Evolutionary conservation across 2,113 vertebrate species (phyloP).

Genomic region (Chamaea fasciata): DNA sequence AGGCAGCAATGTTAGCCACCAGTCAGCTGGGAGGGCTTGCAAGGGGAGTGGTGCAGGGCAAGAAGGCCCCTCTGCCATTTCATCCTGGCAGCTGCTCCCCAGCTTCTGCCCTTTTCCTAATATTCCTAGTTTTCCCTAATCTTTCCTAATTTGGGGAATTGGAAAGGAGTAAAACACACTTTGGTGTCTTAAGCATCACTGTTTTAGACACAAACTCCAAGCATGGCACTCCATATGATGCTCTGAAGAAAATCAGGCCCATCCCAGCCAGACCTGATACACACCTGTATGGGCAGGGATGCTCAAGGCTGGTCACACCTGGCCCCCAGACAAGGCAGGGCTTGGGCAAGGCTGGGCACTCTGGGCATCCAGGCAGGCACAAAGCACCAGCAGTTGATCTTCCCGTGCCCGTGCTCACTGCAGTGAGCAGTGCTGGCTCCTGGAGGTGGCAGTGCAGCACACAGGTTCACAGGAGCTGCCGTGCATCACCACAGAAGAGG

Average conservation of each 20-base stretch:
- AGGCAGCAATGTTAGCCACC: neutral
- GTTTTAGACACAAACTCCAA: neutral
- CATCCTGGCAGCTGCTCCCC: neutral
- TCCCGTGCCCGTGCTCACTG: neutral
- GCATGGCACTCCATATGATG: neutral
- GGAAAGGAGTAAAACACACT: neutral
- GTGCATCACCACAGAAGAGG: neutral
- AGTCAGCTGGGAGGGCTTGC: neutral
- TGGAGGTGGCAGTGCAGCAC: fast-evolving
- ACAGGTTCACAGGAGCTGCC: neutral
- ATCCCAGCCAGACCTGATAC: neutral
- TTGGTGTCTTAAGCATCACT: neutral
- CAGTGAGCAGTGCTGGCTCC: neutral
- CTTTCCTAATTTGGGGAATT: neutral
- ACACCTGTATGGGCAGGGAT: neutral
- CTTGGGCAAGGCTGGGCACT: neutral
- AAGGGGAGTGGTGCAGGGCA: neutral
- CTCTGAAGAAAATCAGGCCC: neutral
- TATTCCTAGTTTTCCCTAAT: neutral
- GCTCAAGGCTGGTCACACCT: neutral
- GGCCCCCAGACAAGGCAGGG: neutral
- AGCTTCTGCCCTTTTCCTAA: neutral
- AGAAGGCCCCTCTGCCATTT: neutral
- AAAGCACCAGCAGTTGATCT: neutral
- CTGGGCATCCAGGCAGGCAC: neutral